These are phyloP conservation scores for Anthopleura xanthogrammica DNA, from an alignment of 92 coral and sea anemone species.

Conservation along the genomic window DNA sequence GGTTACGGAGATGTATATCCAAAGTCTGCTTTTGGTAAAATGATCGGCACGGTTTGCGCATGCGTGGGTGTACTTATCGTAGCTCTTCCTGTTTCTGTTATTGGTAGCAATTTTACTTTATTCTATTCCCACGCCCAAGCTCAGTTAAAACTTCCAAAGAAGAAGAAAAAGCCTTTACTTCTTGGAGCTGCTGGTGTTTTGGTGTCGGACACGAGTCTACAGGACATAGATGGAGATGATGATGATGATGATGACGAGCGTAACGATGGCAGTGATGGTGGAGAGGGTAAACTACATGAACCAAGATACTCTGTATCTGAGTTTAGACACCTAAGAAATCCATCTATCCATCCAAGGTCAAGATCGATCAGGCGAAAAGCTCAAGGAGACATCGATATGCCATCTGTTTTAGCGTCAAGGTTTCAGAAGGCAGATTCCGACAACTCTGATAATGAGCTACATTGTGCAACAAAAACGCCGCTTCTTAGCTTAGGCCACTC, in stretches of 20 bases:
- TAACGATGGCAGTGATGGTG: slow-evolving; percentile 29
- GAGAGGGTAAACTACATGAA: slow-evolving; percentile 20
- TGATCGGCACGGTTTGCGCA: slow-evolving; percentile 95
- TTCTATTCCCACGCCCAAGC: slow-evolving; percentile 99
- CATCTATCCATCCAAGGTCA: slow-evolving; percentile 76
- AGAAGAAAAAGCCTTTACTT: slow-evolving; percentile 82
- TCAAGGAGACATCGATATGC: slow-evolving; percentile 36
- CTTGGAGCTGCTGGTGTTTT: slow-evolving; percentile 98
- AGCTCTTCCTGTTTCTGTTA: slow-evolving; percentile 97
- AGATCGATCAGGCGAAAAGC: slow-evolving; percentile 35
- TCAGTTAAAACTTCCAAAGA: slow-evolving; percentile 90
- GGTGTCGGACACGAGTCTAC: slow-evolving; percentile 82
- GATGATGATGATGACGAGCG: slow-evolving; percentile 40
- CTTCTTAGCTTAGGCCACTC: slow-evolving; percentile 36
- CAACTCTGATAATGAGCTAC: slow-evolving; percentile 37
- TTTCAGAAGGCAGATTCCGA: slow-evolving; percentile 43
- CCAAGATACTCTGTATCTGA: slow-evolving; percentile 46
- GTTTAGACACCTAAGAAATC: slow-evolving; percentile 76
- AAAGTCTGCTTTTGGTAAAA: slow-evolving; percentile 65
- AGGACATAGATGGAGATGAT: slow-evolving; percentile 20
- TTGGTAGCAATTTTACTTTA: slow-evolving; percentile 95
- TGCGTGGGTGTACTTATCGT: slow-evolving; percentile 97
- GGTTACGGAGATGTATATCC: slow-evolving; percentile 99
- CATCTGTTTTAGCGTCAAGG: slow-evolving; percentile 20
- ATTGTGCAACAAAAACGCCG: slow-evolving; percentile 29